A percentile compares a stretch with the other conserved stretches of the same genome.
These are phyloP conservation scores for Catalaphyllia jardinei DNA, from an alignment of 64 coral and sea anemone species.

Conservation along the genomic window DNA sequence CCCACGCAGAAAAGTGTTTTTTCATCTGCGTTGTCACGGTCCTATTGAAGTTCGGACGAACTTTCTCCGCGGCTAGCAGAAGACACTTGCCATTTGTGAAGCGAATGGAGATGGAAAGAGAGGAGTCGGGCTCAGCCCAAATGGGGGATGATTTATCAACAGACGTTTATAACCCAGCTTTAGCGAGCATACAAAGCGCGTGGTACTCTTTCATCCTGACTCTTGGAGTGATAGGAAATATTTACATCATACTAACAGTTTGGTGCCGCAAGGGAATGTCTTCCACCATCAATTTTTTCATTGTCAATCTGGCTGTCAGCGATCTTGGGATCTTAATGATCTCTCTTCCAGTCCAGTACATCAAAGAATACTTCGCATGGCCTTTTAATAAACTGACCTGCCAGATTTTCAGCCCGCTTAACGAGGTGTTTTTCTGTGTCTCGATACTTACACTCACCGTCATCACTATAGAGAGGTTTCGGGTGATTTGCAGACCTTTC, in stretches of 20 bases:
- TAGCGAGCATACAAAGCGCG: conserved; percentile 52
- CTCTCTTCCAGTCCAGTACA: conserved; percentile 74
- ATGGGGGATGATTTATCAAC: neutral
- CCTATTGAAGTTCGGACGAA: too few relatives aligned
- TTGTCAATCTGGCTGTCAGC: conserved; percentile 87
- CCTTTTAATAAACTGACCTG: conserved; percentile 80
- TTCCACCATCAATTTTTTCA: conserved; percentile 87
- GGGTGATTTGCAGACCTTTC: conserved; percentile 76
- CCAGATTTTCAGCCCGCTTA: conserved; percentile 72
- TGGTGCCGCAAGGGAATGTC: conserved; percentile 62
- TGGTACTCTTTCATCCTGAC: conserved; percentile 91
- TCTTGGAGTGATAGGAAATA: conserved; percentile 79
- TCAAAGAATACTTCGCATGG: conserved; percentile 84
- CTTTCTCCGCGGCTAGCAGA: too few relatives aligned
- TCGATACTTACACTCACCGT: conserved; percentile 85
- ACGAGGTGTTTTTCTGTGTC: conserved; percentile 89
- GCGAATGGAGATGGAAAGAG: neutral
- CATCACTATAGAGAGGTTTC: conserved; percentile 85
- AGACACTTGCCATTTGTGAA: neutral
- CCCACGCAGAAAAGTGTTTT: neutral
- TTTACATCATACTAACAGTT: conserved; percentile 80
- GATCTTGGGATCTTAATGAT: conserved; percentile 90
- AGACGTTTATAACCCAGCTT: neutral
- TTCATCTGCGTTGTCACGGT: too few relatives aligned
- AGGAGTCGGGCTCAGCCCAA: neutral